Percentiles rank a stretch among this genome's conserved stretches.
Evolutionary conservation across 2,888 invertebrate species (phyloP).

Genomic region (Hedychridium roseum): DNA sequence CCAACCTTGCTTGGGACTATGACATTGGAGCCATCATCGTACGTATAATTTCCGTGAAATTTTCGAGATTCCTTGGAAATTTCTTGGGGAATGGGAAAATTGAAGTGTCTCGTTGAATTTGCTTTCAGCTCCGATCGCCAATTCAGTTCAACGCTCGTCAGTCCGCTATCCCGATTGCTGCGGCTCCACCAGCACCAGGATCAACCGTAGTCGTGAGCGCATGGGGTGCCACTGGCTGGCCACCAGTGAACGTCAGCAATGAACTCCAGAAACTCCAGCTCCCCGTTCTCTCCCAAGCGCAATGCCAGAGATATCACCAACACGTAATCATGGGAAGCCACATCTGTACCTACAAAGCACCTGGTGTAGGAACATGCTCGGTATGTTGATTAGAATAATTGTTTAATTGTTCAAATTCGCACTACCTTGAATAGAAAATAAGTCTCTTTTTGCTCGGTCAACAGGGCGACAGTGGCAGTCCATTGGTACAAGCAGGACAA

Average conservation of each 20-base stretch:
- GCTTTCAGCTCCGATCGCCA: conserved; percentile 11
- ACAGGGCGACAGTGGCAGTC: conserved; percentile 29
- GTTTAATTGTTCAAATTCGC: not conserved
- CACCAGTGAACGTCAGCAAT: not conserved
- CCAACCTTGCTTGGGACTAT: conserved; percentile 7
- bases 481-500: conserved; percentile 14
- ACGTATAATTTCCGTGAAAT: no score
- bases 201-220: no score
- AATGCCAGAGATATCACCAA: not conserved
- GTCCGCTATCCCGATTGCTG: not conserved
- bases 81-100: no score
- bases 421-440: not conserved
- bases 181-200: not conserved
- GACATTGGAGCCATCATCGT: conserved; percentile 28
- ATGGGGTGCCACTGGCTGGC: not conserved
- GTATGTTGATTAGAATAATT: conserved; percentile 17
- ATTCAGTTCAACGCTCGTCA: conserved; percentile 10
- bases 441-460: not conserved
- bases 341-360: conserved; percentile 18
- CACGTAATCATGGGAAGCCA: not conserved
- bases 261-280: no score
- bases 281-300: no score
- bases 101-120: no score
- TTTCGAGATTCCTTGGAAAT: no score
- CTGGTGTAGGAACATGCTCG: conserved; percentile 14